Conservation (phyloP, 2,113 vertebrate genomes). For the Elgaria multicarinata region DNA sequence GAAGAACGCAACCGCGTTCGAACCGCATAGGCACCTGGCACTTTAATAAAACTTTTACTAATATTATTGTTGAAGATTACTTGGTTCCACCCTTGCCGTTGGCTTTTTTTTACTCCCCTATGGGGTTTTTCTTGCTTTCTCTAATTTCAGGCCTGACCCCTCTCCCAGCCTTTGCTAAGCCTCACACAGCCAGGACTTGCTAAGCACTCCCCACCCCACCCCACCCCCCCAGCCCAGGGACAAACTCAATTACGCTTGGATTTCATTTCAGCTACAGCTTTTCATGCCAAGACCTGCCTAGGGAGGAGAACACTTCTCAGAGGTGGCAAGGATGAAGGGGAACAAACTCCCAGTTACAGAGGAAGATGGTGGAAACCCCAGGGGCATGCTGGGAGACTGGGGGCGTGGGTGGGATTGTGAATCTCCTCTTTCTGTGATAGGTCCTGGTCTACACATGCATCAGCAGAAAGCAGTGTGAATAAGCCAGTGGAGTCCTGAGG, state of each 20-base stretch:
- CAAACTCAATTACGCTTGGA: conserved; percentile 15
- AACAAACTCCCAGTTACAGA: not conserved
- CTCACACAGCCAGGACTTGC: not conserved
- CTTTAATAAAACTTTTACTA: too few species aligned
- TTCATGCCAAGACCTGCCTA: conserved; percentile 35
- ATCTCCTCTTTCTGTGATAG: not conserved
- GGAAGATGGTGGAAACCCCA: not conserved
- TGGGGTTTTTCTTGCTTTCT: too few species aligned
- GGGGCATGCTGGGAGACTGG: not conserved
- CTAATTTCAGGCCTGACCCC: not conserved
- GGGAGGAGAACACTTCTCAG: conserved; percentile 10
- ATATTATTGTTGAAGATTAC: too few species aligned
- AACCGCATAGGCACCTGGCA: too few species aligned
- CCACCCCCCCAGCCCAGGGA: not conserved
- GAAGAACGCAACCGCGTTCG: too few species aligned
- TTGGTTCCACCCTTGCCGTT: too few species aligned
- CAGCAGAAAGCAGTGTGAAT: not conserved
- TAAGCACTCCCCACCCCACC: not conserved
- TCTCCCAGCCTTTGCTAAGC: not conserved
- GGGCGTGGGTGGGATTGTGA: not conserved
- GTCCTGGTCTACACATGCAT: not conserved
- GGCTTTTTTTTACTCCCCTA: too few species aligned
- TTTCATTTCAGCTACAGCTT: conserved; percentile 11
- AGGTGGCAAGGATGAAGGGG: not conserved
- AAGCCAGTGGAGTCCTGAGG: not conserved